Percentiles rank a stretch among this genome's conserved stretches.
phyloP scores from a whole-genome alignment of 1,140 invertebrate species.

The Caenorhabditis elegans region DNA sequence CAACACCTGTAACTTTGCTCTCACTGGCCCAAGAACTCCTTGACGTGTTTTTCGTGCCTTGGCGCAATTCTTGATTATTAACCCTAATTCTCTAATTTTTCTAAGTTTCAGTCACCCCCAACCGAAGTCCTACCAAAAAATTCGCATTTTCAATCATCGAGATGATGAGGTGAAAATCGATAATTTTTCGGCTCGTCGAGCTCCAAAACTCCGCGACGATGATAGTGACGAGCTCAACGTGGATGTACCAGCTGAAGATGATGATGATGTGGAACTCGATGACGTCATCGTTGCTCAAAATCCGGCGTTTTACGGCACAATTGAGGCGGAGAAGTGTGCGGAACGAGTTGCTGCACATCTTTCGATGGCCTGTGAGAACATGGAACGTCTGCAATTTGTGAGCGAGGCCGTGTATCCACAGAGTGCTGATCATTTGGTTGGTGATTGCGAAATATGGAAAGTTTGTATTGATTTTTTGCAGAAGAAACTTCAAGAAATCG shows the following conservation, averaged over 20 bases:
- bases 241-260: not conserved
- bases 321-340: not conserved
- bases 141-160: not conserved
- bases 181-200: not conserved
- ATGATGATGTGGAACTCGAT: not conserved
- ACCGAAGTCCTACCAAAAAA: not conserved
- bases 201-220: no score
- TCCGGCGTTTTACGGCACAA: not conserved
- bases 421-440: not conserved
- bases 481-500: not conserved
- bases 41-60: not conserved
- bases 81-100: not conserved
- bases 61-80: not conserved
- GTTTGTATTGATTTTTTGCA: not conserved
- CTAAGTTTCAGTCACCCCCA: not conserved
- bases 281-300: not conserved
- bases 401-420: not conserved
- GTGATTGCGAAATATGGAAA: not conserved
- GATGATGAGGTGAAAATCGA: constrained; percentile 11
- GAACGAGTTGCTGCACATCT: not conserved
- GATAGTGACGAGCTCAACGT: not conserved
- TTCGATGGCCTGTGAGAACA: not conserved
- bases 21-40: no score
- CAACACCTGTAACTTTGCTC: no score
- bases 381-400: constrained; percentile 3